phyloP scores from a whole-genome alignment of 2,113 vertebrate species.

The Rhombomys opimus region DNA sequence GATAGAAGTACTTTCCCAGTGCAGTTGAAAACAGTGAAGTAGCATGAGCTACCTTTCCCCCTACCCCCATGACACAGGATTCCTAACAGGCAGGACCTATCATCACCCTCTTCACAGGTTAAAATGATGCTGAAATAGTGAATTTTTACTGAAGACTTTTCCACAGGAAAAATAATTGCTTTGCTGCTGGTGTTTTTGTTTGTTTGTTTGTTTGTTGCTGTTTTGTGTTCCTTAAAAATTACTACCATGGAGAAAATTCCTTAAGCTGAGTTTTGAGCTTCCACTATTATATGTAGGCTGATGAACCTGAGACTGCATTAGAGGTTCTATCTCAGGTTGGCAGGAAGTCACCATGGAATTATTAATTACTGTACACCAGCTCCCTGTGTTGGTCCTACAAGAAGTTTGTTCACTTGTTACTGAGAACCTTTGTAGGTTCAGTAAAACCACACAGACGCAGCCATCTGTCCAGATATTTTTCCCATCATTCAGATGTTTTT shows the following conservation, averaged over 20 bases:
- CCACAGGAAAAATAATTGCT: conserved; percentile 48
- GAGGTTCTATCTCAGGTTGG: conserved; percentile 88
- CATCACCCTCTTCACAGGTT: not conserved
- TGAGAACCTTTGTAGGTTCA: conserved; percentile 86
- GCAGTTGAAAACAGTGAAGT: not conserved
- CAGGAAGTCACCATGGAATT: conserved; percentile 87
- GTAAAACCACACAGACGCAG: conserved; percentile 52
- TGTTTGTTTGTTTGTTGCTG: not conserved
- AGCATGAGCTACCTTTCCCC: not conserved
- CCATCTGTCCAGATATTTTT: conserved; percentile 51
- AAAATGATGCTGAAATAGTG: conserved; percentile 25
- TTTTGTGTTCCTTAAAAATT: conserved; percentile 68
- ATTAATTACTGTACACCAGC: conserved; percentile 86
- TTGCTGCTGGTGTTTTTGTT: not conserved
- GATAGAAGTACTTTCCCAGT: not conserved
- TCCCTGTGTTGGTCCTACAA: conserved; percentile 88
- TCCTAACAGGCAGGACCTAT: not conserved
- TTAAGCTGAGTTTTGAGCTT: conserved; percentile 57
- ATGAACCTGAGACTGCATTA: conserved; percentile 87
- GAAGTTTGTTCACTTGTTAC: conserved; percentile 87
- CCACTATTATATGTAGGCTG: conserved; percentile 80
- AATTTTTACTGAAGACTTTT: conserved; percentile 67
- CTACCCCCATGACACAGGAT: not conserved
- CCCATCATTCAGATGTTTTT: not conserved
- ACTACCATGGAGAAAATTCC: conserved; percentile 68